Evolutionary conservation across 2,797 vertebrate species (phyloP), one percentile per base, ranked within the genome.

Genomic region (Harpagifer antarcticus): DNA sequence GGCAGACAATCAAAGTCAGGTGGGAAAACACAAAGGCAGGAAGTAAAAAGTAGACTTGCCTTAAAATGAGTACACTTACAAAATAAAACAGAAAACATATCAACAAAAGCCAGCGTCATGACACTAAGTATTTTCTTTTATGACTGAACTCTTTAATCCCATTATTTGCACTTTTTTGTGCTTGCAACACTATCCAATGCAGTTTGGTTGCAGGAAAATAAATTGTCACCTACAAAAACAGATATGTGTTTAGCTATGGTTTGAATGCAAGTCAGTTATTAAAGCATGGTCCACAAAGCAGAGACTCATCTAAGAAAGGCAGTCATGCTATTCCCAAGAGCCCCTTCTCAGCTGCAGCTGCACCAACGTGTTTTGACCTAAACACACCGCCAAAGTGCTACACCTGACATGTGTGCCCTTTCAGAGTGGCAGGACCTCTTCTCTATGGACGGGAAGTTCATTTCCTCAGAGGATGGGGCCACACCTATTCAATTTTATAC

Each of bases 381-480:
- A 37, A 68, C 73, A 62, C 68, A 37, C 68, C 0, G 6, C 55
- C 43, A 13, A 66, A 77, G 72, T 27, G 75, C 74, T 80, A 68
- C 87, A 87, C 86, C 81, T 88, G 81, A 85, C 84, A 84, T 70
- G 67, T 80, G 78, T 69, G 82, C 74, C 77, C 78, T 72, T 78
- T 84, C 62, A 81, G 33, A 72, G 73, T 17, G 10, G 48, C 61
- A n/a, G 67, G 62, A 58, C 64, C 82, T 76, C 67, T 87, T 88
- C 87, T 83, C 84, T 79, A 64, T 48, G 78, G 76, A 83, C 74
- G 19, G 87, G 86, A 91, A 87, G 84, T 66, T 63, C 19, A 65
- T 84, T 87, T 89, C 79, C 89, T 82, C 69, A 76, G 85, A 86
- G 85, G 85, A 89, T 83, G 85, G 58, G 76, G 62, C 68, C 78